Evolutionary conservation across 2,888 invertebrate species (phyloP).

Genomic region (Eurytoma californica): DNA sequence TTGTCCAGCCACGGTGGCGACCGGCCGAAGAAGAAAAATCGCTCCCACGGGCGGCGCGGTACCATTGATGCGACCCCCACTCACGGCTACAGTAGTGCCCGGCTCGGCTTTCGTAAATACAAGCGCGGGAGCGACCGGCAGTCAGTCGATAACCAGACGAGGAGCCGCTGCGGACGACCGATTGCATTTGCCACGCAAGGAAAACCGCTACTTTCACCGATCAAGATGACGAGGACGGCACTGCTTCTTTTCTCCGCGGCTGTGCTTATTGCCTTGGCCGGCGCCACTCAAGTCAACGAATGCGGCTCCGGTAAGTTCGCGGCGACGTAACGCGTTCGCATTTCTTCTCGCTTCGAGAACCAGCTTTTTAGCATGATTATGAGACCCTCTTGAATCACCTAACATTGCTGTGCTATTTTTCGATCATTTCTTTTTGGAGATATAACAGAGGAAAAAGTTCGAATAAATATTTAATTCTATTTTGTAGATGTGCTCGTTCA

Average conservation of each 20-base stretch:
- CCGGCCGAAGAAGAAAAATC: too few species aligned
- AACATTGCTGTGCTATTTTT: not conserved
- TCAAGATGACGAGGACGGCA: constrained; percentile 61
- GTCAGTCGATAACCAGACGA: constrained; percentile 33
- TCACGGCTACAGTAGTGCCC: too few species aligned
- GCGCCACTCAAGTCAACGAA: constrained; percentile 62
- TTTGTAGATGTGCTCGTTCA: too few species aligned
- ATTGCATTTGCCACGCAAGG: not conserved
- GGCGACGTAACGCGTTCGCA: too few species aligned
- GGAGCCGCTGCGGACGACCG: constrained; percentile 6
- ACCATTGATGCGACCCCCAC: too few species aligned
- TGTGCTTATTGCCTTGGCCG: constrained; percentile 57
- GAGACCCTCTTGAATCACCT: too few species aligned
- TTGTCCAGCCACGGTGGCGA: too few species aligned
- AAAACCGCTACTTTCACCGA: constrained; percentile 39
- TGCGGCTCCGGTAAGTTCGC: constrained; percentile 57
- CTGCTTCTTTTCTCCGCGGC: constrained; percentile 59
- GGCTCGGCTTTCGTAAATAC: constrained; percentile 21
- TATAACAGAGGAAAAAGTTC: too few species aligned
- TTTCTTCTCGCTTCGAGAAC: too few species aligned
- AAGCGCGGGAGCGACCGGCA: constrained; percentile 13
- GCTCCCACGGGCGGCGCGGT: too few species aligned
- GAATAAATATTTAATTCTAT: too few species aligned
- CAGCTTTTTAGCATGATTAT: not conserved
- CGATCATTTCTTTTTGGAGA: too few species aligned